phyloP scores from a whole-genome alignment of 2,113 vertebrate genomes.

The Cyphomyrus discorhynchus region DNA sequence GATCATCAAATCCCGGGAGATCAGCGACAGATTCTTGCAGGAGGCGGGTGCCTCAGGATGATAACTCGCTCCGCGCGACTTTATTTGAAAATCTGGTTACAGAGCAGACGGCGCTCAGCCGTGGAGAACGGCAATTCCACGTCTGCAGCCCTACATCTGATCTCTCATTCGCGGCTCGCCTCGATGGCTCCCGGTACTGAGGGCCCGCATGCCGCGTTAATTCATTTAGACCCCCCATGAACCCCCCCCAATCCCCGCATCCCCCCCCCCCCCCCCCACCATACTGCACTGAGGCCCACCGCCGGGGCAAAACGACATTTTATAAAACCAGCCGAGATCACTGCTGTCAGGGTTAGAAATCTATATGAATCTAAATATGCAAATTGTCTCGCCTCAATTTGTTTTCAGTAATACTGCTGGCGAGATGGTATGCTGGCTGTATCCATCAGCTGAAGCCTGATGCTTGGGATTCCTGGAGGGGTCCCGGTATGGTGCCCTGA shows the following conservation, averaged over 20 bases:
- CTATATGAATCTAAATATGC: background rate
- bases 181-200: constrained; percentile 10
- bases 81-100: background rate
- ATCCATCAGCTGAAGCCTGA: background rate
- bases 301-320: constrained; percentile 26
- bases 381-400: background rate
- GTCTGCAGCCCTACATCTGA: background rate
- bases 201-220: constrained; percentile 19
- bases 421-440: background rate
- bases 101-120: background rate
- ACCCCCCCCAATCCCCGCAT: constrained; percentile 17
- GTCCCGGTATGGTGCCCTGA: background rate
- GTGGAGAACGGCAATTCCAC: background rate
- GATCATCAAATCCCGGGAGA: background rate
- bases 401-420: background rate
- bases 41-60: background rate
- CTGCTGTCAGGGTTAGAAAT: background rate
- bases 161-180: background rate
- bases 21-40: background rate
- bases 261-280: background rate
- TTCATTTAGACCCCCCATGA: constrained; percentile 34
- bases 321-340: constrained; percentile 20
- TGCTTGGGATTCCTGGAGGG: background rate
- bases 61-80: background rate
- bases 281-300: constrained; percentile 22